Evolutionary conservation across 1,140 invertebrate species (phyloP).

Genomic region (Drosophila ogumai): DNA sequence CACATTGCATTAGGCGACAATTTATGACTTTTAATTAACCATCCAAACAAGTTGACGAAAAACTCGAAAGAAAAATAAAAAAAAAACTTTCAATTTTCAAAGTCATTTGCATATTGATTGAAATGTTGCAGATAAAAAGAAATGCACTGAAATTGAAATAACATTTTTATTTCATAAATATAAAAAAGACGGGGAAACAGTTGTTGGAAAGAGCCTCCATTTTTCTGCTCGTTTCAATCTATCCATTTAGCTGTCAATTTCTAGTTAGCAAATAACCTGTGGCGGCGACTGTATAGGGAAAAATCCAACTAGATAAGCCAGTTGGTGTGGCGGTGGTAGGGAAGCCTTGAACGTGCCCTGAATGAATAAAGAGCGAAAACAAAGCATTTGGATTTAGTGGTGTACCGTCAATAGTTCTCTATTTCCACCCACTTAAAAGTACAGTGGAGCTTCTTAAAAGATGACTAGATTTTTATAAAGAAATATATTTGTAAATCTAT

Average conservation of each 20-base stretch:
- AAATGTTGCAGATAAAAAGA: slow-evolving; percentile 26
- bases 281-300: slow-evolving; percentile 20
- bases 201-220: not conserved
- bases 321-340: not conserved
- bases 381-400: slow-evolving; percentile 52
- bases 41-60: slow-evolving; percentile 26
- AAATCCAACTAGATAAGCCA: slow-evolving; percentile 41
- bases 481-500: too few species aligned
- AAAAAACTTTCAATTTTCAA: slow-evolving; percentile 63
- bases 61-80: slow-evolving; percentile 2
- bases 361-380: slow-evolving; percentile 36
- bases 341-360: slow-evolving; percentile 48
- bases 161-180: slow-evolving; percentile 11
- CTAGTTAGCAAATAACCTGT: slow-evolving; percentile 54
- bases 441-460: not conserved
- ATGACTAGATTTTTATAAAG: not conserved
- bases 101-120: slow-evolving; percentile 71
- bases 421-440: not conserved
- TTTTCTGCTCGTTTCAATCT: not conserved
- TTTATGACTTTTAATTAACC: slow-evolving; percentile 76
- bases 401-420: slow-evolving; percentile 5
- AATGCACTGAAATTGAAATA: slow-evolving; percentile 14
- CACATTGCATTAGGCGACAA: slow-evolving; percentile 64
- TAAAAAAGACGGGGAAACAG: not conserved
- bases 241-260: slow-evolving; percentile 67